A percentile compares a stretch with the other conserved stretches of the same genome.
These are phyloP conservation scores for Yasuhikotakia modesta DNA, from an alignment of 2,797 vertebrate genomes.

Conservation along the genomic window DNA sequence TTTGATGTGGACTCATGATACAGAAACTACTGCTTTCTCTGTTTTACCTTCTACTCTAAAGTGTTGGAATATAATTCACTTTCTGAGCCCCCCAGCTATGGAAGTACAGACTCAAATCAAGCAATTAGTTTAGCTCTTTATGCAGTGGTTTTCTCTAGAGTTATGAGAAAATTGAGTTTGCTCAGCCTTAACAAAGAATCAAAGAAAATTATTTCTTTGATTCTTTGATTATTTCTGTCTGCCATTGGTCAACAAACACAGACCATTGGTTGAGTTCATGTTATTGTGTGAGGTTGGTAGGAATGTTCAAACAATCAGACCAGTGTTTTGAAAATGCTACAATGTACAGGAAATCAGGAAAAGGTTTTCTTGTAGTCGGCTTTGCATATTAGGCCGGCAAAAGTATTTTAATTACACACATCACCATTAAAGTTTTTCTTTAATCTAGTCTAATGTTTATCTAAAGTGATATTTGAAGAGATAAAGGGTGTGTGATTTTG, in stretches of 20 bases:
- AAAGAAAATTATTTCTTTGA: background rate
- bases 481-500: too few species aligned
- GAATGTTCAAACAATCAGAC: too few species aligned
- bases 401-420: too few species aligned
- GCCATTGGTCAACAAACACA: too few species aligned
- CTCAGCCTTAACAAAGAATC: background rate
- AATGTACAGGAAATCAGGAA: too few species aligned
- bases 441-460: background rate
- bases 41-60: background rate
- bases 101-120: constrained; percentile 1
- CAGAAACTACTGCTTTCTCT: background rate
- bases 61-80: background rate
- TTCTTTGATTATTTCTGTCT: too few species aligned
- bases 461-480: background rate
- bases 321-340: background rate
- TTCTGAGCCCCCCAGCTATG: background rate
- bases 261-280: too few species aligned
- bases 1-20: background rate
- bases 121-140: background rate
- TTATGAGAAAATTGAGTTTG: background rate
- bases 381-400: too few species aligned
- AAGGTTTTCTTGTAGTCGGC: too few species aligned
- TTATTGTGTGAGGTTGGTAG: too few species aligned
- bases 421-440: background rate
- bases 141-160: background rate